phyloP scores from a whole-genome alignment of 2,113 vertebrate genomes.

The Nansenia antarctica region DNA sequence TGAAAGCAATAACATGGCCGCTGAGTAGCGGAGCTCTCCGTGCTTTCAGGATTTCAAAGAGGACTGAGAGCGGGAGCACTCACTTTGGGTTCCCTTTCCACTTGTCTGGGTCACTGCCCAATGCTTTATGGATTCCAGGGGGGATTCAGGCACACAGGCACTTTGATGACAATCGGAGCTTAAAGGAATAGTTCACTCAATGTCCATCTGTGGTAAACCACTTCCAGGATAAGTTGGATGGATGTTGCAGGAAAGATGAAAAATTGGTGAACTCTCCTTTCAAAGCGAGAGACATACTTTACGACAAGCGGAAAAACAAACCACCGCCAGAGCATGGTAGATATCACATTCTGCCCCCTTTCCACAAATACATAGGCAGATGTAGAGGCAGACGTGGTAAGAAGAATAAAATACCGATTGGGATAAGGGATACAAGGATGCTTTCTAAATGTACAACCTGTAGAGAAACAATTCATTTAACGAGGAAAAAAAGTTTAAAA shows the following conservation, averaged over 20 bases:
- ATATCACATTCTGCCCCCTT: too few species aligned
- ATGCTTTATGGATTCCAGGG: not conserved
- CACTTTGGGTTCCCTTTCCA: slow-evolving; percentile 6
- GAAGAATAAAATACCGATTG: not conserved
- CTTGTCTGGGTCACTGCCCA: slow-evolving; percentile 1
- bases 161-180: not conserved
- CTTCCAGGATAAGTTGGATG: too few species aligned
- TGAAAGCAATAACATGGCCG: not conserved
- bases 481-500: not conserved
- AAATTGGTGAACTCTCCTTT: not conserved
- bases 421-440: not conserved
- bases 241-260: not conserved
- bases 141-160: not conserved
- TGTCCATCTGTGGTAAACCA: too few species aligned
- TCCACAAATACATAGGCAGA: not conserved
- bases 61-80: not conserved
- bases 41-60: slow-evolving; percentile 14
- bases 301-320: not conserved
- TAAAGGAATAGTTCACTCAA: too few species aligned
- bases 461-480: not conserved
- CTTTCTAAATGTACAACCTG: not conserved
- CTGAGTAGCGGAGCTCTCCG: not conserved
- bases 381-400: not conserved
- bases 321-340: too few species aligned
- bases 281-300: not conserved